Evolutionary conservation across 2,888 invertebrate species (phyloP).

Genomic region (Merodon equestris): DNA sequence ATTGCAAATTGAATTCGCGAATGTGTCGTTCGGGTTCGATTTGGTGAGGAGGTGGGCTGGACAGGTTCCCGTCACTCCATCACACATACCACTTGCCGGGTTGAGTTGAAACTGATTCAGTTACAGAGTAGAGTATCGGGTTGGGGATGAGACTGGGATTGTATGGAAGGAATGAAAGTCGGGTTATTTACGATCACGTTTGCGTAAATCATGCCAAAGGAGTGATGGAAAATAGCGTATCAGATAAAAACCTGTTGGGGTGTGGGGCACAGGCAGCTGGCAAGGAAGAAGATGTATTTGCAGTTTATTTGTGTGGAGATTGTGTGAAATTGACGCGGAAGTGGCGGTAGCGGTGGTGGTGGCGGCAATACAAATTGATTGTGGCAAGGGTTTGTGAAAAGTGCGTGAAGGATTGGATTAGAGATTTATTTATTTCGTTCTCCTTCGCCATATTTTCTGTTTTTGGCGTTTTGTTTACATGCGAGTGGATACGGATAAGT

Average conservation of each 20-base stretch:
- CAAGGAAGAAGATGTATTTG: constrained; percentile 31
- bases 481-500: too few relatives aligned
- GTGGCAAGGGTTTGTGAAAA: constrained; percentile 60
- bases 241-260: constrained; percentile 36
- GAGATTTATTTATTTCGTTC: constrained; percentile 41
- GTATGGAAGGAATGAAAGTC: constrained; percentile 15
- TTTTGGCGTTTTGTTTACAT: too few relatives aligned
- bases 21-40: constrained; percentile 30
- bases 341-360: constrained; percentile 34
- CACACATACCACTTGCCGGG: constrained; percentile 38
- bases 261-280: background rate
- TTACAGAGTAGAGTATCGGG: constrained; percentile 47
- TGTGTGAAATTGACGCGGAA: constrained; percentile 14
- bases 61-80: constrained; percentile 39
- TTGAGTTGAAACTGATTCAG: constrained; percentile 67
- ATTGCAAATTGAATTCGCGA: constrained; percentile 67
- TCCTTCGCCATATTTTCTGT: background rate
- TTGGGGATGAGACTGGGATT: background rate
- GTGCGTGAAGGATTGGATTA: constrained; percentile 63
- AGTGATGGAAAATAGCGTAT: constrained; percentile 54
- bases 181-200: constrained; percentile 66
- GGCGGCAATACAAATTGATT: constrained; percentile 56
- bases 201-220: constrained; percentile 67
- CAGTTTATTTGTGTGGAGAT: constrained; percentile 63
- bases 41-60: background rate